Conservation (phyloP, 2,113 vertebrate genomes). For the Corythornis cristatus region DNA sequence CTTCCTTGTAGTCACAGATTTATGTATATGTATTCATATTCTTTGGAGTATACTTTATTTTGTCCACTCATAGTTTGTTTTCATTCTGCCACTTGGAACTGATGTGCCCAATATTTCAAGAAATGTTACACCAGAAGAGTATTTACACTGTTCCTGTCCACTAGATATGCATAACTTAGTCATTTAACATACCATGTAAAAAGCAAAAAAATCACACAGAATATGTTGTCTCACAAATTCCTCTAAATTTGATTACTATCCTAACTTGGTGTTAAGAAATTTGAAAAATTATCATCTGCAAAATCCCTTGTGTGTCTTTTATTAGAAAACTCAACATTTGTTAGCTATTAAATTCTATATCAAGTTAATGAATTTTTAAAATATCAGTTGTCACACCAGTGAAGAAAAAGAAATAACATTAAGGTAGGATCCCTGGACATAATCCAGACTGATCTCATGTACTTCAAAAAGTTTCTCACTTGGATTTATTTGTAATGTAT, state of each 20-base stretch:
- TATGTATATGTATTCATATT: not conserved
- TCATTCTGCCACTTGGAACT: not conserved
- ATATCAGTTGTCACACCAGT: not conserved
- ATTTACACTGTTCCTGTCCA: not conserved
- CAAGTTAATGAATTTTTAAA: not conserved
- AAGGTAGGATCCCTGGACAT: not conserved
- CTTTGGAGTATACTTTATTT: not conserved
- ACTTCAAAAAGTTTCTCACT: not conserved
- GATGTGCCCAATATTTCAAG: not conserved
- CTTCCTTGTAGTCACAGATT: not conserved
- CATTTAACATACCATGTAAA: not conserved
- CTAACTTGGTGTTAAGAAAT: not conserved
- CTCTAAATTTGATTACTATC: not conserved
- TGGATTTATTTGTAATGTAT: not conserved
- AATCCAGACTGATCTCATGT: not conserved
- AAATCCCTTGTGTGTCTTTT: not conserved
- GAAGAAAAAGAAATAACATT: not conserved
- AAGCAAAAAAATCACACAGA: not conserved
- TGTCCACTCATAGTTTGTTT: not conserved
- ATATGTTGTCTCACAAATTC: not conserved
- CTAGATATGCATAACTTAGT: not conserved
- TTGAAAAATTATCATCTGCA: not conserved
- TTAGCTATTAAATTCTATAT: not conserved
- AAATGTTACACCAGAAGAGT: not conserved
- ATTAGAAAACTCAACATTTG: not conserved